phyloP scores from a whole-genome alignment of 2,888 invertebrate genomes.

The Folsomia candida region DNA sequence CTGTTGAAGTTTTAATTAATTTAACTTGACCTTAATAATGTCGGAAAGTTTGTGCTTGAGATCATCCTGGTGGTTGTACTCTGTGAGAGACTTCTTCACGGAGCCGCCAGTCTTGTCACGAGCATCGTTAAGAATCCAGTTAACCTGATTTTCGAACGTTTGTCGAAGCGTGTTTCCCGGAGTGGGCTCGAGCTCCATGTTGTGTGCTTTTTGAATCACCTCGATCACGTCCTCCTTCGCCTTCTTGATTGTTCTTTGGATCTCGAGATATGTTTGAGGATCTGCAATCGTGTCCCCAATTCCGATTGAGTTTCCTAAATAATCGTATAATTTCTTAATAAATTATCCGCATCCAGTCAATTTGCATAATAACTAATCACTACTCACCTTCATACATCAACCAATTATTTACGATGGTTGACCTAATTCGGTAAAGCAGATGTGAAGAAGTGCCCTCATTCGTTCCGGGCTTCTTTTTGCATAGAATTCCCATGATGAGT shows the following conservation, averaged over 20 bases:
- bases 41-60: constrained; percentile 98
- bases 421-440: no score
- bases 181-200: constrained; percentile 94
- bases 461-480: constrained; percentile 95
- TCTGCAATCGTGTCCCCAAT: no score
- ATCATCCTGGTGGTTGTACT: constrained; percentile 97
- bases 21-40: constrained; percentile 97
- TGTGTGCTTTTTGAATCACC: no score
- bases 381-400: no score
- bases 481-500: constrained; percentile 94
- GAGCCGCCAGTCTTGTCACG: constrained; percentile 98
- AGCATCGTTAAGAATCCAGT: no score
- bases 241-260: constrained; percentile 95
- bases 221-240: no score
- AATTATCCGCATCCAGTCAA: constrained; percentile 97
- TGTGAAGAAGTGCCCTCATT: constrained; percentile 97
- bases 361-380: no score
- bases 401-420: no score
- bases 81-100: constrained; percentile 97
- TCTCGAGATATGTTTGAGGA: constrained; percentile 93
- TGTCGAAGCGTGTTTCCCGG: constrained; percentile 98
- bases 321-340: no score
- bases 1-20: no score
- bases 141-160: no score
- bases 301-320: no score